These are phyloP conservation scores for Dynastes maya DNA, from an alignment of 2,888 invertebrate species.

Conservation along the genomic window DNA sequence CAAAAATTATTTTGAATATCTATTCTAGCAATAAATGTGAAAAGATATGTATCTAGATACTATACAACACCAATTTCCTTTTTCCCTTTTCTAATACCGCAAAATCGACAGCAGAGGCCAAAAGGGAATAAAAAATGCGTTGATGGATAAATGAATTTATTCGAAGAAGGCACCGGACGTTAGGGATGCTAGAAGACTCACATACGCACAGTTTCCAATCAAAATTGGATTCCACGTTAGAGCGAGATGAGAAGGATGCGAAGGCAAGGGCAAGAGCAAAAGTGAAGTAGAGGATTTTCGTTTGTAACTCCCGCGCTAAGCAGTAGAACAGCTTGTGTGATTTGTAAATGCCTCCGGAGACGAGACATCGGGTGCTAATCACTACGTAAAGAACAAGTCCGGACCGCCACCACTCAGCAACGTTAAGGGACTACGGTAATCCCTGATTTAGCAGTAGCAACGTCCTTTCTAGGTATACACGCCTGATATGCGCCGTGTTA, in stretches of 20 bases:
- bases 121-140: constrained; percentile 46
- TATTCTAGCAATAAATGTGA: too few species aligned
- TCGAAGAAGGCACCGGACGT: constrained; percentile 31
- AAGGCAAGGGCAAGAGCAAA: constrained; percentile 45
- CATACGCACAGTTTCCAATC: constrained; percentile 47
- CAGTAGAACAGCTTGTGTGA: constrained; percentile 57
- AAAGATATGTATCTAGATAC: too few species aligned
- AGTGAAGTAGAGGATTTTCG: constrained; percentile 55
- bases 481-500: constrained; percentile 18
- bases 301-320: constrained; percentile 55
- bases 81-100: not conserved
- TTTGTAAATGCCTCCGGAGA: constrained; percentile 59
- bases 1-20: too few species aligned
- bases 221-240: constrained; percentile 49
- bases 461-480: too few species aligned
- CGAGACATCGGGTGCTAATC: constrained; percentile 59
- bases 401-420: constrained; percentile 57
- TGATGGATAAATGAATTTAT: constrained; percentile 50
- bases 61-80: too few species aligned
- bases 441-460: constrained; percentile 54
- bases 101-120: constrained; percentile 5
- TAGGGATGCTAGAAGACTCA: constrained; percentile 13
- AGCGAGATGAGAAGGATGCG: constrained; percentile 45
- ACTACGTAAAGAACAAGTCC: constrained; percentile 59
- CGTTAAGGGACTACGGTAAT: constrained; percentile 57